Evolutionary conservation across 2,797 vertebrate genomes (phyloP), one percentile per base, ranked within the genome.

Genomic region (Hafferia zeledoni): DNA sequence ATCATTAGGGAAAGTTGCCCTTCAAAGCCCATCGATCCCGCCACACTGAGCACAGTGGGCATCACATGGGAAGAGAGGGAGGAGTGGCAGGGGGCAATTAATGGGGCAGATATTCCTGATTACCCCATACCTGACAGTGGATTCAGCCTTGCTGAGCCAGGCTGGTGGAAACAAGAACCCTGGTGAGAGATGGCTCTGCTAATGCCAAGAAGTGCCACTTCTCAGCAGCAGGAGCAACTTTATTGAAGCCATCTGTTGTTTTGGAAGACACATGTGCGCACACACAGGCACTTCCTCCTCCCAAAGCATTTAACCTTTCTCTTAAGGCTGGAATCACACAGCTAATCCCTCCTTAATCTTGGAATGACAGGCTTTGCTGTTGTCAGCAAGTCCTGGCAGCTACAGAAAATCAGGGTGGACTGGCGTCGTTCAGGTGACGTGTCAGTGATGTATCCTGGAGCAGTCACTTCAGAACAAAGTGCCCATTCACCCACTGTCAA

Each of bases 191-290:
- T 9, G 41, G 82, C 89, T 94, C 84, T 87, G 94, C 81, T 91
- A 59, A 74, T 89, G 84, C 82, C 91, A 95, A 93, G 82, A 94
- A 95, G 93, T 83, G 75, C 88, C 89, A 91, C 74, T 94, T 95
- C 77, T 81, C 74, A 94, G 82, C 93, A 93, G 79, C 91, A 64
- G 93, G 91, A 88, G 82, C 52, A 89, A 94, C 95, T 94, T 97
- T 77, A 94, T 91, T 91, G 83, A 87, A 96, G 87, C 88, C 93
- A 89, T 96, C 95, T 97, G 94, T 95, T 97, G 79, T 96, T 94
- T 96, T 91, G 86, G 83, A 81, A 85, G 87, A 24, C 81, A 69
- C 87, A 14, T 83, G 91, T 90, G 83, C 2, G 0, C 13, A 1
- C 52, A 22, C 56, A 39, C 41, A 18, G 6, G 4, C 33, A 31